Conservation (phyloP, 1,140 invertebrate genomes). For the Pinna nobilis region DNA sequence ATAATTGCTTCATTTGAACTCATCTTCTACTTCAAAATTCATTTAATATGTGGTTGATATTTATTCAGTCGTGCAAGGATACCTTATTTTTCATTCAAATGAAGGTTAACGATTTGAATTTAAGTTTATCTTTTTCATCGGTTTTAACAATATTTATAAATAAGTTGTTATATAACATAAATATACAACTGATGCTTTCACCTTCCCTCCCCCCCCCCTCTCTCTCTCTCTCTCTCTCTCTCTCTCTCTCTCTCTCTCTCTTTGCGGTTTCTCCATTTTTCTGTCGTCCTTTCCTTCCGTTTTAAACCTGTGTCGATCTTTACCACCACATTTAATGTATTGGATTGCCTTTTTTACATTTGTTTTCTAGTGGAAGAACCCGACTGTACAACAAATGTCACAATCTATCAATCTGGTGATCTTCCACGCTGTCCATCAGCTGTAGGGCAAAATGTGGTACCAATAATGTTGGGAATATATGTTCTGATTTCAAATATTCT, state of each 20-base stretch:
- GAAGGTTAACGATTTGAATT: no score
- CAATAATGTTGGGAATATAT: slow-evolving; percentile 62
- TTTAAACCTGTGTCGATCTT: no score
- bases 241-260: background rate
- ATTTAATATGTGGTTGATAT: no score
- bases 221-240: background rate
- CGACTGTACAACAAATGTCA: slow-evolving; percentile 44
- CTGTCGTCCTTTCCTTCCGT: background rate
- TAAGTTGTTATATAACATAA: no score
- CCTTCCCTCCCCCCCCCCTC: background rate
- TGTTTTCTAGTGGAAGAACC: slow-evolving; percentile 20
- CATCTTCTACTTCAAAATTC: no score
- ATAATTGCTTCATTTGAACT: no score
- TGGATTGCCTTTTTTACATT: background rate
- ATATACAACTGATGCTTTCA: no score
- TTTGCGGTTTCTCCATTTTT: background rate
- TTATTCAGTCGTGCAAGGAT: no score
- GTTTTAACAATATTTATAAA: no score
- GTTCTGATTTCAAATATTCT: slow-evolving; percentile 65
- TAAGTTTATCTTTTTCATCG: no score
- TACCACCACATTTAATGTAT: background rate
- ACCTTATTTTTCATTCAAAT: no score
- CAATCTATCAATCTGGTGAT: slow-evolving; percentile 39
- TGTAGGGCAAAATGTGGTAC: slow-evolving; percentile 50
- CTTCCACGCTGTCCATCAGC: slow-evolving; percentile 37